These are phyloP conservation scores for Bradypodion pumilum DNA, from an alignment of 2,797 vertebrate genomes.

Conservation along the genomic window DNA sequence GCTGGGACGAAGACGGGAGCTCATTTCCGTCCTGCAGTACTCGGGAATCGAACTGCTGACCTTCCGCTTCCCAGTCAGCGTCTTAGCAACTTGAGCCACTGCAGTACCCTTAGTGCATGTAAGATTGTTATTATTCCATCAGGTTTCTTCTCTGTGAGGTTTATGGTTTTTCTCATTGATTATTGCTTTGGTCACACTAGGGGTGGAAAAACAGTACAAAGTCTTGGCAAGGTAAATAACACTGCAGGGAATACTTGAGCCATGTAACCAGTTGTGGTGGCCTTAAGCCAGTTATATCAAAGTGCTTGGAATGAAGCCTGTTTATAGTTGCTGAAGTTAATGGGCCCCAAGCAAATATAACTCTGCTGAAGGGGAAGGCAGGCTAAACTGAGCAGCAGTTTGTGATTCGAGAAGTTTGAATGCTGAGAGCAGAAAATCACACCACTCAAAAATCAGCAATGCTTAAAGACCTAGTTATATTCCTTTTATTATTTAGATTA, in stretches of 20 bases:
- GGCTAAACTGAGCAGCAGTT: not conserved
- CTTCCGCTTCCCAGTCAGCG: no score
- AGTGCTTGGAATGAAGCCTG: not conserved
- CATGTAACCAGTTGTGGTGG: not conserved
- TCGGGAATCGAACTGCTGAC: no score
- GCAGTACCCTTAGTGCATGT: no score
- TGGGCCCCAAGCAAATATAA: not conserved
- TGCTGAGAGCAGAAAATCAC: not conserved
- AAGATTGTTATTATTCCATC: no score
- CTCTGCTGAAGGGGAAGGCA: no score
- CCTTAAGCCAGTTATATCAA: not conserved
- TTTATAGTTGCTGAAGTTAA: not conserved
- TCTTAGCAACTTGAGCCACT: no score
- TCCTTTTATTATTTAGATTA: slow-evolving; percentile 3
- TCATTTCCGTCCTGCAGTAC: no score
- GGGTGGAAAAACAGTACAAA: no score
- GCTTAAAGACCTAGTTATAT: not conserved
- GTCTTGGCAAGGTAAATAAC: not conserved
- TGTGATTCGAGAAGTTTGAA: slow-evolving; percentile 13
- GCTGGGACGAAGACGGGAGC: no score
- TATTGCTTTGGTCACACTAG: not conserved
- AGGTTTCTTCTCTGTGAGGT: not conserved
- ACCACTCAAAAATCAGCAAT: not conserved
- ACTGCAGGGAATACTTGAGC: not conserved
- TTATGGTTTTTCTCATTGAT: not conserved